Percentiles rank a stretch among this genome's conserved stretches.
These are phyloP conservation scores for Harmothoe impar DNA, from an alignment of 2,888 invertebrate genomes.

Conservation along the genomic window DNA sequence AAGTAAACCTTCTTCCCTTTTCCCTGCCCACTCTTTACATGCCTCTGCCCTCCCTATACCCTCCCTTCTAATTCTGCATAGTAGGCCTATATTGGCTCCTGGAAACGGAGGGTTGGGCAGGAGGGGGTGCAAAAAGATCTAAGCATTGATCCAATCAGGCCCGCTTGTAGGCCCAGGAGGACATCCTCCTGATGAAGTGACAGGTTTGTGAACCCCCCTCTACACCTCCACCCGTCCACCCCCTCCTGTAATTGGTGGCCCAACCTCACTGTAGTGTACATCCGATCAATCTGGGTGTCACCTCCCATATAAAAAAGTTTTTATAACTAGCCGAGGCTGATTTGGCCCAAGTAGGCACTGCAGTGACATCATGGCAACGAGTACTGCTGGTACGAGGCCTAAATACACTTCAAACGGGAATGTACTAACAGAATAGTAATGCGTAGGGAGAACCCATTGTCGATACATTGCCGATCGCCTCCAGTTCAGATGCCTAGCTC, in stretches of 20 bases:
- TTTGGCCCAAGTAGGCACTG: not conserved
- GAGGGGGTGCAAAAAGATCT: not conserved
- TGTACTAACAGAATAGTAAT: not conserved
- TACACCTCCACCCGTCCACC: not conserved
- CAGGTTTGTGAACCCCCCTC: not conserved
- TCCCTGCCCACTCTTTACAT: too few relatives aligned
- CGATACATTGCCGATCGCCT: not conserved
- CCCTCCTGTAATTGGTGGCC: slow-evolving; percentile 16
- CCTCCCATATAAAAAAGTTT: not conserved
- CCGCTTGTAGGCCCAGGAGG: not conserved
- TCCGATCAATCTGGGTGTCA: not conserved
- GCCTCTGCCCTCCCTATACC: too few relatives aligned
- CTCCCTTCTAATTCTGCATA: too few relatives aligned
- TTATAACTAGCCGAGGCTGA: not conserved
- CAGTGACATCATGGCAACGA: not conserved
- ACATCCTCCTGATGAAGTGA: slow-evolving; percentile 28
- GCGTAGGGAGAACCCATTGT: not conserved
- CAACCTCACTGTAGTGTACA: not conserved
- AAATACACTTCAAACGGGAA: not conserved
- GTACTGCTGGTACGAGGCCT: not conserved
- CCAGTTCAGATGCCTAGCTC: not conserved
- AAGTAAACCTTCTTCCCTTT: too few relatives aligned
- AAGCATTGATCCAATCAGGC: slow-evolving; percentile 39
- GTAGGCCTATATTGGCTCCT: too few relatives aligned
- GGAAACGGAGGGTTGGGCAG: too few relatives aligned